phyloP scores from a whole-genome alignment of 2,888 invertebrate species.

The Diaprepes abbreviatus region DNA sequence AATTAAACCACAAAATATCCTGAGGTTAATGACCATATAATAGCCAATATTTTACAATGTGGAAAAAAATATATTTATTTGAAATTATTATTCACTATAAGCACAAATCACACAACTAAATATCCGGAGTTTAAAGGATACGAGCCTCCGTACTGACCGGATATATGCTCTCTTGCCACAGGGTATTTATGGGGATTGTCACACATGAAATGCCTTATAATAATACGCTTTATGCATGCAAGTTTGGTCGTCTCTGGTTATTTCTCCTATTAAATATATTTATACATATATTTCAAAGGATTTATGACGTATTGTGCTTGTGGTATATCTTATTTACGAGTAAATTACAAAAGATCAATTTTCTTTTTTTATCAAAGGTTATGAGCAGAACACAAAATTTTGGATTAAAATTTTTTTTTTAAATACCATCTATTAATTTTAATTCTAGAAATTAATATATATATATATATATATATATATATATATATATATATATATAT shows the following conservation, averaged over 20 bases:
- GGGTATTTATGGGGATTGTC: conserved; percentile 50
- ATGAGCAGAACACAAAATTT: too few species aligned
- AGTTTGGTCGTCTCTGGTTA: neutral
- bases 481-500: too few species aligned
- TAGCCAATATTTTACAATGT: neutral
- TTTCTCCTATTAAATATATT: neutral
- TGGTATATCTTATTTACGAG: neutral
- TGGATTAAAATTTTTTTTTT: too few species aligned
- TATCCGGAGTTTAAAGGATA: conserved; percentile 43
- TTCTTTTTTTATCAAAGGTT: too few species aligned
- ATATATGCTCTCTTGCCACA: conserved; percentile 51
- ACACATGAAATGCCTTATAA: conserved; percentile 49
- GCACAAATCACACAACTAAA: conserved; percentile 41
- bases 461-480: too few species aligned
- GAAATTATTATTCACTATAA: conserved; percentile 39
- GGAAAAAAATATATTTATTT: neutral
- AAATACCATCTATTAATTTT: too few species aligned
- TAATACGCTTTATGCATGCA: conserved; percentile 12
- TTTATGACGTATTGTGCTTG: neutral
- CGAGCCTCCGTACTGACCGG: conserved; percentile 54
- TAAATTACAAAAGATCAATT: too few species aligned
- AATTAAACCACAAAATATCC: too few species aligned
- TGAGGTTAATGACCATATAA: neutral
- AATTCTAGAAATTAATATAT: too few species aligned
- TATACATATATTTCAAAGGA: neutral